Evolutionary conservation across 2,797 vertebrate genomes (phyloP), one percentile per base, ranked within the genome.

Genomic region (Momotus momota): DNA sequence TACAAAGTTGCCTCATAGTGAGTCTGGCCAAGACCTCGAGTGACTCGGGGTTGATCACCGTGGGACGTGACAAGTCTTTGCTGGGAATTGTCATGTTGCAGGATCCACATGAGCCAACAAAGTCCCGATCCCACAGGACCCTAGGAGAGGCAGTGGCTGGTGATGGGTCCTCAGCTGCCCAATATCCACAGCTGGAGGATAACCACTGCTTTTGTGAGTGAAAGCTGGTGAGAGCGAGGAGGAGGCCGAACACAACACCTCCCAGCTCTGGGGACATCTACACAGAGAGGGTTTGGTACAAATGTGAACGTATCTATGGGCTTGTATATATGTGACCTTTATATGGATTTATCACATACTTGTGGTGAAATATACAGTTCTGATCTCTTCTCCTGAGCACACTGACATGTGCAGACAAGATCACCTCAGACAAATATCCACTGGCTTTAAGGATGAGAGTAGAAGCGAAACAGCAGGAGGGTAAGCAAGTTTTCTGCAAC

Each of bases 31-130:
- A 33, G 27, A 84, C 22, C 27, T 54, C 1, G 2, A 43, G 20
- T 51, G n/a, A 25, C 55, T 81, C 0, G 0, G 13, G 35, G 26
- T 9, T 71, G 27, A 84, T 48, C 4, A 19, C 65, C 0, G 0
- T 54, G 57, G 43, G 29, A 64, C 22, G 2, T 10, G 35, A 33
- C 15, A 45, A 70, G 16, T 18, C 20, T 49, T 38, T 23, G 6
- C 40, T 7, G 18, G 54, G 69, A 82, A 17, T 26, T 71, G 45
- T 85, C 66, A 16, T 0, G 0, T 22, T 55, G 15, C 6, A 9
- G 67, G 49, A 55, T 54, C 25, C 27, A 26, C 12, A 22, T 10
- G 4, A 79, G n/a, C 33, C 22, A 21, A 27, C 11, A 4, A 67
- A 38, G 9, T 43, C 14, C 13, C 48, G 15, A 27, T 17, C 38